Evolutionary conservation across 2,888 invertebrate species (phyloP).

Genomic region (Cistogaster globosa): DNA sequence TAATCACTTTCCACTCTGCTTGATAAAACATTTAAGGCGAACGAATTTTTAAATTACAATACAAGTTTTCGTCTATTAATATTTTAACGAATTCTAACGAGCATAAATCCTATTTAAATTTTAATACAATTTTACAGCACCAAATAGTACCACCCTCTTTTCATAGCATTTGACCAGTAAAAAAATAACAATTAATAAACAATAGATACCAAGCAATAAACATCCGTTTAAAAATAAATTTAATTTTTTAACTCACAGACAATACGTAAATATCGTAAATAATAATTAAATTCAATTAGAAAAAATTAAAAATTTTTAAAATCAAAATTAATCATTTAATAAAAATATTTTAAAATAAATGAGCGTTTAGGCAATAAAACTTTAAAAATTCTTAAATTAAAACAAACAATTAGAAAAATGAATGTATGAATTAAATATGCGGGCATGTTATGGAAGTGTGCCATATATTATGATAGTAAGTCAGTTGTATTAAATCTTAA

Average conservation of each 20-base stretch:
- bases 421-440: slow-evolving; percentile 2
- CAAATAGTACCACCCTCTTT: slow-evolving; percentile 25
- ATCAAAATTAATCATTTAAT: slow-evolving; percentile 70
- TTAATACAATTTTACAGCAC: slow-evolving; percentile 9
- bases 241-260: slow-evolving; percentile 18
- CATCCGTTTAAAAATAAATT: slow-evolving; percentile 48
- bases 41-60: slow-evolving; percentile 3
- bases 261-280: slow-evolving; percentile 15
- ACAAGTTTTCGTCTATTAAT: not conserved
- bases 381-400: slow-evolving; percentile 21
- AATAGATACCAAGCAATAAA: slow-evolving; percentile 61
- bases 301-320: slow-evolving; percentile 48
- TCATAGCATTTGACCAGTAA: not conserved
- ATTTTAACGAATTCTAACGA: slow-evolving; percentile 9
- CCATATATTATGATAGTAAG: slow-evolving; percentile 20
- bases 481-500: slow-evolving; percentile 8
- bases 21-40: too few species aligned
- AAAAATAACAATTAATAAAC: slow-evolving; percentile 55
- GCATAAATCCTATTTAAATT: slow-evolving; percentile 23
- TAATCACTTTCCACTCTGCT: too few species aligned
- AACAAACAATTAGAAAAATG: slow-evolving; percentile 23
- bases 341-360: slow-evolving; percentile 48
- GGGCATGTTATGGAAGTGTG: slow-evolving; percentile 43
- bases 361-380: not conserved
- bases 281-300: slow-evolving; percentile 49